Percentiles rank a stretch among this genome's conserved stretches.
phyloP scores from a whole-genome alignment of 2,113 vertebrate species.

The Gambusia affinis region DNA sequence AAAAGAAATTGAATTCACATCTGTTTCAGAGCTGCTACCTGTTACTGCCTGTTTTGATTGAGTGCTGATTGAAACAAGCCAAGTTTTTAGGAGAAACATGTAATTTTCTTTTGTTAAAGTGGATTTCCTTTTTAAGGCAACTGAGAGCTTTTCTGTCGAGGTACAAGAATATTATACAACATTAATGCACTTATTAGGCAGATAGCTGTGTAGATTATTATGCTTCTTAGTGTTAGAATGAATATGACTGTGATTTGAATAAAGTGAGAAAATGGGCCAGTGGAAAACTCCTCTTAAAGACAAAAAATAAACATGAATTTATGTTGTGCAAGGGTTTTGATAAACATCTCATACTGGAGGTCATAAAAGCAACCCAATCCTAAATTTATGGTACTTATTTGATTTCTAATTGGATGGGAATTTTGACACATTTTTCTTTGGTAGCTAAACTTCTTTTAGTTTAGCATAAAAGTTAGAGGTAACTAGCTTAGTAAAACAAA shows the following conservation, averaged over 20 bases:
- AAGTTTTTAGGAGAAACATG: conserved; percentile 13
- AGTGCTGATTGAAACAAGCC: conserved; percentile 1
- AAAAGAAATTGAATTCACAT: neutral
- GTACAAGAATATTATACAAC: conserved; percentile 70
- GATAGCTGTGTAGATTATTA: conserved; percentile 54
- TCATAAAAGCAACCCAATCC: neutral
- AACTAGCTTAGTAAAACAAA: neutral
- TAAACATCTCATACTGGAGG: neutral
- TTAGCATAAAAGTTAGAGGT: neutral
- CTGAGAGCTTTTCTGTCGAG: conserved; percentile 67
- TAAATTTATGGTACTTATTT: neutral
- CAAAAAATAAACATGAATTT: conserved; percentile 32
- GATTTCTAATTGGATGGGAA: conserved; percentile 7
- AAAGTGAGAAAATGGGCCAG: conserved; percentile 42
- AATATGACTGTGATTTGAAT: conserved; percentile 40
- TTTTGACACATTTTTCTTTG: neutral
- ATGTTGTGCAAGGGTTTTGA: no score
- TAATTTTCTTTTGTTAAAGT: conserved; percentile 50
- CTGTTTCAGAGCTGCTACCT: neutral
- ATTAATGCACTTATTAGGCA: conserved; percentile 82
- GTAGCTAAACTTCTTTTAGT: neutral
- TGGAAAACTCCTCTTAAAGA: conserved; percentile 45
- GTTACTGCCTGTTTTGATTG: neutral
- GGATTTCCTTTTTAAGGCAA: conserved; percentile 61
- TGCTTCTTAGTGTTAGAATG: conserved; percentile 45